Evolutionary conservation across 2,888 invertebrate genomes (phyloP).

Genomic region (Cybosia mesomella): DNA sequence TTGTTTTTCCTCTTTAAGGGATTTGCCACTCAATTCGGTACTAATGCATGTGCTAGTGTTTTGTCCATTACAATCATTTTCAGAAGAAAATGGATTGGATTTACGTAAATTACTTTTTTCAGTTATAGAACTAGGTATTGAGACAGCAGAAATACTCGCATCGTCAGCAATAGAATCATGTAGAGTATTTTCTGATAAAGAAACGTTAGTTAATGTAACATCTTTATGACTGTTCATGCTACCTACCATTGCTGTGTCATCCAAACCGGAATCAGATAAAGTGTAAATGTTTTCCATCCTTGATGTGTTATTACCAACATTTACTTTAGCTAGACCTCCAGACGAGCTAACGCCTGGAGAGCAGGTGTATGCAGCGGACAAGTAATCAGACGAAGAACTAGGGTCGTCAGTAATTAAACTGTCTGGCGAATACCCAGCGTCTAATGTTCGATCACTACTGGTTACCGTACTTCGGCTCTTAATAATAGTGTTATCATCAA

Average conservation of each 20-base stretch:
- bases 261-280: conserved; percentile 81
- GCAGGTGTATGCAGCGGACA: conserved; percentile 74
- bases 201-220: conserved; percentile 73
- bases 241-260: conserved; percentile 76
- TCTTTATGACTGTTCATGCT: conserved; percentile 75
- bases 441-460: conserved; percentile 57
- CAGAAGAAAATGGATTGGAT: conserved; percentile 38
- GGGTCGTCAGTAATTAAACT: conserved; percentile 78
- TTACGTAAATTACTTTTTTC: conserved; percentile 55
- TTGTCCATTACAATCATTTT: conserved; percentile 53
- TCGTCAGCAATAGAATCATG: conserved; percentile 75
- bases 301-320: conserved; percentile 64
- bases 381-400: conserved; percentile 79
- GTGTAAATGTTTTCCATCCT: conserved; percentile 79
- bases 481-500: conserved; percentile 39
- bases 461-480: conserved; percentile 45
- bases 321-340: conserved; percentile 62
- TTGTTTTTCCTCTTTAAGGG: conserved; percentile 87
- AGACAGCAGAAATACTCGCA: conserved; percentile 57
- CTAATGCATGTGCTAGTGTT: conserved; percentile 41
- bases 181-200: conserved; percentile 78
- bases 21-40: conserved; percentile 60
- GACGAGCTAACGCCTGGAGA: conserved; percentile 67
- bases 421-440: conserved; percentile 73
- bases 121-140: conserved; percentile 55